Percentiles rank a stretch among this genome's conserved stretches.
Evolutionary conservation across 2,113 vertebrate species (phyloP).

Genomic region (Ptilorrhoa leucosticta): DNA sequence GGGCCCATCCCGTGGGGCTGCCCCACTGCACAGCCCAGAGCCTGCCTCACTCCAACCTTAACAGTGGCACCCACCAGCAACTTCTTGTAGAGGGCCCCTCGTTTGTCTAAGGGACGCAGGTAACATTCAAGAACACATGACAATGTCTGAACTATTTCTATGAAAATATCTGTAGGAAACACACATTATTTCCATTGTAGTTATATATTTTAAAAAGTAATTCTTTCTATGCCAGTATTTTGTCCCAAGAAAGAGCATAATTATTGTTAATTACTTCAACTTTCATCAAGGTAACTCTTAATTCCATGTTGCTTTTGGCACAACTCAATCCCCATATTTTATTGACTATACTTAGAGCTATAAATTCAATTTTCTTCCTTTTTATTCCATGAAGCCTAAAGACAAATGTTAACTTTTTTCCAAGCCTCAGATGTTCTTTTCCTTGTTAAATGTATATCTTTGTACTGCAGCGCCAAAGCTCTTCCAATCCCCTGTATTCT

Average conservation of each 20-base stretch:
- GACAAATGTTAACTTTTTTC: slow-evolving; percentile 9
- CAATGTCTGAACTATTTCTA: background rate
- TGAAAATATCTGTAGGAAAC: background rate
- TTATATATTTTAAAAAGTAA: background rate
- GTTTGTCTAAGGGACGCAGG: too few species aligned
- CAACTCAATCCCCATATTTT: background rate
- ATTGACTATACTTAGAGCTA: background rate
- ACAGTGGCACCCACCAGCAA: background rate
- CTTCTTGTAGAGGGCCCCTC: background rate
- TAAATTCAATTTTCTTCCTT: slow-evolving; percentile 20
- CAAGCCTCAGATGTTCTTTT: slow-evolving; percentile 39
- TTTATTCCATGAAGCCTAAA: background rate
- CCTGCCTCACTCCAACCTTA: background rate
- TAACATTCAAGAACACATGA: background rate
- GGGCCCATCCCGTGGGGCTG: background rate
- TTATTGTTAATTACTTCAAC: background rate
- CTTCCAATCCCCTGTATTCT: slow-evolving; percentile 16
- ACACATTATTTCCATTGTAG: background rate
- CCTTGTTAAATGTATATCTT: slow-evolving; percentile 18
- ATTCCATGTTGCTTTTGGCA: background rate
- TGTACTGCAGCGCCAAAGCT: background rate
- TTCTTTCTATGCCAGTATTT: background rate
- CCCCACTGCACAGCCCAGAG: background rate
- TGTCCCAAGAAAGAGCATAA: background rate
- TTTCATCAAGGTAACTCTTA: background rate